Percentiles rank a stretch among this genome's conserved stretches.
Evolutionary conservation across 2,888 invertebrate genomes (phyloP).

Genomic region (Incurvaria masculella): DNA sequence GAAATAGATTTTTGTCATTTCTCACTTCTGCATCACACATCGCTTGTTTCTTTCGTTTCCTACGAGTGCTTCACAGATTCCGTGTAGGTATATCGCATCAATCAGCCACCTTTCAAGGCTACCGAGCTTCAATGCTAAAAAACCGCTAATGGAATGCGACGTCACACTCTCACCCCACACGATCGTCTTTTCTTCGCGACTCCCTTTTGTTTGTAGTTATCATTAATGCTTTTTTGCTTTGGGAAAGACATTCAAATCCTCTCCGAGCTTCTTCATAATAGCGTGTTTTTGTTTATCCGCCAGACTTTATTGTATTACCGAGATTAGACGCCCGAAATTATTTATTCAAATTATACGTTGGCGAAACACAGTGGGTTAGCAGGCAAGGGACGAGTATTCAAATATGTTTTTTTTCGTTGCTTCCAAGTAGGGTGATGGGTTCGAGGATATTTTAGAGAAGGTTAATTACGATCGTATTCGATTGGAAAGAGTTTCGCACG

Average conservation of each 20-base stretch:
- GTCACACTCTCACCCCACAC: neutral
- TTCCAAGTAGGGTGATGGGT: neutral
- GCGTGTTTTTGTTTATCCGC: constrained; percentile 48
- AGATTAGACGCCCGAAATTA: constrained; percentile 19
- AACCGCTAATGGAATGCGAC: neutral
- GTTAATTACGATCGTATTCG: neutral
- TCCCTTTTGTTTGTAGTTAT: constrained; percentile 29
- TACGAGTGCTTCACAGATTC: too few relatives aligned
- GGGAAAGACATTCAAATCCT: constrained; percentile 32
- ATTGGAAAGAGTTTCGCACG: neutral
- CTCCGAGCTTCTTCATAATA: constrained; percentile 28
- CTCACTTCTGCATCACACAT: too few relatives aligned
- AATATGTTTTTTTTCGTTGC: neutral
- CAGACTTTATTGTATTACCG: constrained; percentile 29
- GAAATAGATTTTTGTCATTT: too few relatives aligned
- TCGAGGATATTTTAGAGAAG: neutral
- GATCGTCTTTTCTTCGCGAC: neutral
- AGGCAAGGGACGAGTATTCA: neutral
- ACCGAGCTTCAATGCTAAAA: neutral
- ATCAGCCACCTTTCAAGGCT: neutral
- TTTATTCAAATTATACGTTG: constrained; percentile 24
- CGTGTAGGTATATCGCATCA: too few relatives aligned
- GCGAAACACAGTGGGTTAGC: constrained; percentile 7
- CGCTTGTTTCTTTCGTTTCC: too few relatives aligned
- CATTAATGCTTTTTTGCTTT: constrained; percentile 42